Conservation (phyloP, 2,888 invertebrate genomes). For the Agriopis marginaria region DNA sequence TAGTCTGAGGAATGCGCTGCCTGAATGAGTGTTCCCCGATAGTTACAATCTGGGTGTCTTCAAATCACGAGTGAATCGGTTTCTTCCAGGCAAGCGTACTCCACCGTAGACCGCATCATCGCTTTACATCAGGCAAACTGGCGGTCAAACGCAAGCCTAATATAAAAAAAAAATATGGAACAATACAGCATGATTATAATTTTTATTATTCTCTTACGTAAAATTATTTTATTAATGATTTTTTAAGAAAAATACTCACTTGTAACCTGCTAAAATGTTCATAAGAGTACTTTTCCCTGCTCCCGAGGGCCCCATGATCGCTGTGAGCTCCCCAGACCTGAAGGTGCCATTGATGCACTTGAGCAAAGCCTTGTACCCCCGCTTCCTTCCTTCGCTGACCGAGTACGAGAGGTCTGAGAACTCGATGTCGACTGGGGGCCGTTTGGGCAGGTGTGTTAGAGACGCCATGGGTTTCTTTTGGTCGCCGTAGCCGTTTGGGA, state of each 20-base stretch:
- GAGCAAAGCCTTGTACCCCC: slow-evolving; percentile 94
- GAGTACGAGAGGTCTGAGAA: slow-evolving; percentile 95
- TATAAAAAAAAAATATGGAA: no score
- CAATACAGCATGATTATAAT: no score
- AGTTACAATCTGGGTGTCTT: no score
- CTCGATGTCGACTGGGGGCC: slow-evolving; percentile 96
- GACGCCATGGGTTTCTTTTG: slow-evolving; percentile 91
- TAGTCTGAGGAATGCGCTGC: no score
- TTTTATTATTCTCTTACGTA: no score
- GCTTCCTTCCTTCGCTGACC: slow-evolving; percentile 93
- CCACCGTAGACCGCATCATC: no score
- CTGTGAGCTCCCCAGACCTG: slow-evolving; percentile 95
- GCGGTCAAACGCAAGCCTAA: no score
- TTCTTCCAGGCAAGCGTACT: no score
- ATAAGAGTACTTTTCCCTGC: slow-evolving; percentile 93
- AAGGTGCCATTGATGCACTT: slow-evolving; percentile 96
- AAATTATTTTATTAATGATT: not conserved
- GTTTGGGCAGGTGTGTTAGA: slow-evolving; percentile 93
- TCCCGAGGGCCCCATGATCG: slow-evolving; percentile 97
- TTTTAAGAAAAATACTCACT: slow-evolving; percentile 83
- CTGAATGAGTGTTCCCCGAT: no score
- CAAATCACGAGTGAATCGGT: no score
- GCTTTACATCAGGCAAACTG: no score
- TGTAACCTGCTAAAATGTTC: slow-evolving; percentile 96
- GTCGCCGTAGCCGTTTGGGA: slow-evolving; percentile 90